These are phyloP conservation scores for Perizoma flavofasciatum DNA, from an alignment of 2,888 invertebrate species.

Conservation along the genomic window DNA sequence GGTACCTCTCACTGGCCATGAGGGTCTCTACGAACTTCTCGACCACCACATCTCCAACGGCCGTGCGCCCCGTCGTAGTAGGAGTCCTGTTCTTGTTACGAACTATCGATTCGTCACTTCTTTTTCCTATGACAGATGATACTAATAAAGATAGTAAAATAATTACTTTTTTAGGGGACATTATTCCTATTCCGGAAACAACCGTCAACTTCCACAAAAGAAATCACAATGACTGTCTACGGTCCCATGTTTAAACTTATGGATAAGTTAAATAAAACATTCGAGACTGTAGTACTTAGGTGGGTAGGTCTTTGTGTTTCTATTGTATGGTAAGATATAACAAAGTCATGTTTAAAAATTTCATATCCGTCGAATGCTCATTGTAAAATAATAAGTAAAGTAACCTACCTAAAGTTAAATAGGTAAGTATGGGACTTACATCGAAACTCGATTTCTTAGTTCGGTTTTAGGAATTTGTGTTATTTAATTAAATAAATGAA, in stretches of 20 bases:
- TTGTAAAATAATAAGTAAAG: too few species aligned
- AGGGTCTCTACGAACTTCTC: slow-evolving; percentile 72
- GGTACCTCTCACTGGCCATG: slow-evolving; percentile 65
- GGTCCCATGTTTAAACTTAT: slow-evolving; percentile 25
- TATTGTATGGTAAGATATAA: slow-evolving; percentile 38
- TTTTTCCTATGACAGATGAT: slow-evolving; percentile 30
- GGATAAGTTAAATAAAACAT: slow-evolving; percentile 35
- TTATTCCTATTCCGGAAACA: slow-evolving; percentile 35
- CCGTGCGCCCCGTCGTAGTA: slow-evolving; percentile 41
- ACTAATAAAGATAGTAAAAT: slow-evolving; percentile 23
- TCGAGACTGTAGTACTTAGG: slow-evolving; percentile 2
- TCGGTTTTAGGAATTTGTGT: too few species aligned
- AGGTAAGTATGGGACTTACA: too few species aligned
- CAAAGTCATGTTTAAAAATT: slow-evolving; percentile 46
- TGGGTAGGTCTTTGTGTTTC: slow-evolving; percentile 6
- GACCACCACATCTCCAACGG: slow-evolving; percentile 55
- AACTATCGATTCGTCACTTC: slow-evolving; percentile 11
- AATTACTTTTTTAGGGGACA: slow-evolving; percentile 37
- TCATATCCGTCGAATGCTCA: slow-evolving; percentile 11
- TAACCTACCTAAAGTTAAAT: too few species aligned
- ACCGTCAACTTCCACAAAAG: slow-evolving; percentile 28
- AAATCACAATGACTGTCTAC: slow-evolving; percentile 28
- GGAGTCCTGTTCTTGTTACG: slow-evolving; percentile 15
- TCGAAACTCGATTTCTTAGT: too few species aligned
- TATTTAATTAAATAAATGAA: too few species aligned